Conservation (phyloP, 1,140 invertebrate genomes). For the Lepidurus apus region DNA sequence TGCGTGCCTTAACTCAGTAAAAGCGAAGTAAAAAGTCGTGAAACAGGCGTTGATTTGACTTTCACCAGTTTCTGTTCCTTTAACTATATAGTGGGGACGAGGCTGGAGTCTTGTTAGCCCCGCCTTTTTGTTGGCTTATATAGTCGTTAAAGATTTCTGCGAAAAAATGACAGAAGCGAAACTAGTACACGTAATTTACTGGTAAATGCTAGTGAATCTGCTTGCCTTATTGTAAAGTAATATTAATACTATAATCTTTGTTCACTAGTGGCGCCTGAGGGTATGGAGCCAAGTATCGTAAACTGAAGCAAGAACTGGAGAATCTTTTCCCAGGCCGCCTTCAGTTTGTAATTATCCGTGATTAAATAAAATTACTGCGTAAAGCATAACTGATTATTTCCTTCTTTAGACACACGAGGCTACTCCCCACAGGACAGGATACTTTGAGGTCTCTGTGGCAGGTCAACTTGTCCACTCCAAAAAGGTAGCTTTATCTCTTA, state of each 20-base stretch:
- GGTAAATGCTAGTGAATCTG: conserved; percentile 26
- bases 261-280: conserved; percentile 37
- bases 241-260: conserved; percentile 2
- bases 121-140: not conserved
- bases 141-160: not conserved
- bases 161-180: not conserved
- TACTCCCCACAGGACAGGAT: conserved; percentile 34
- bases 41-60: too few relatives aligned
- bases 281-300: conserved; percentile 36
- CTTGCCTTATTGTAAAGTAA: not conserved
- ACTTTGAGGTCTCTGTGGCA: conserved; percentile 35
- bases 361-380: not conserved
- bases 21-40: too few relatives aligned
- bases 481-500: conserved; percentile 29
- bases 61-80: too few relatives aligned
- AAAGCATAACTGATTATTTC: not conserved
- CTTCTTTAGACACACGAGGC: conserved; percentile 34
- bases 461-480: conserved; percentile 37
- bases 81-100: too few relatives aligned
- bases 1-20: too few relatives aligned
- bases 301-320: conserved; percentile 36
- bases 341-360: conserved; percentile 24
- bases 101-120: too few relatives aligned
- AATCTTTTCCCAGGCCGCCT: conserved; percentile 13
- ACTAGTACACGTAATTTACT: conserved; percentile 35